Percentiles rank a stretch among this genome's conserved stretches.
Evolutionary conservation across 2,113 vertebrate genomes (phyloP).

Genomic region (Tamias sibiricus): DNA sequence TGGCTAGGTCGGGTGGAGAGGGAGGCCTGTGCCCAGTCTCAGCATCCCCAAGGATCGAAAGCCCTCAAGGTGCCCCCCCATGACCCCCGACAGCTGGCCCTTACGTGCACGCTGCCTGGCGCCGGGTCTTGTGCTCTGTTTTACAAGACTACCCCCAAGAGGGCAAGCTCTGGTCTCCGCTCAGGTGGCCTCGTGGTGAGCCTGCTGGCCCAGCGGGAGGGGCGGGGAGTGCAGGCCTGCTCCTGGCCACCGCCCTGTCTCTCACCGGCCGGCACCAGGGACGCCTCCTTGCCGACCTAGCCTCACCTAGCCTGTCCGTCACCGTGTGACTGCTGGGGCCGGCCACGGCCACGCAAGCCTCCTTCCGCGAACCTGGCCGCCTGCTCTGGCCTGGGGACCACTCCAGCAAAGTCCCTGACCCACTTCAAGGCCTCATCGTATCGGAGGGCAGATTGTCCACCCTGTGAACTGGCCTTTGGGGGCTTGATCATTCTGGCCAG

Average conservation of each 20-base stretch:
- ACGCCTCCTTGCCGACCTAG: not conserved
- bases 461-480: not conserved
- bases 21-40: not conserved
- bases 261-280: not conserved
- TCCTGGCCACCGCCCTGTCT: not conserved
- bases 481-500: not conserved
- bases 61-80: not conserved
- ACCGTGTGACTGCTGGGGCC: fast-evolving
- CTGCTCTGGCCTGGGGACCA: not conserved
- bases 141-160: not conserved
- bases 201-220: too few relatives aligned
- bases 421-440: fast-evolving
- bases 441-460: not conserved
- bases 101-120: not conserved
- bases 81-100: not conserved
- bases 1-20: not conserved
- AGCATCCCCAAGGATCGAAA: not conserved
- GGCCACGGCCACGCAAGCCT: fast-evolving
- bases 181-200: not conserved
- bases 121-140: not conserved
- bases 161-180: not conserved
- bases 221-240: not conserved
- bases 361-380: not conserved
- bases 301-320: too few relatives aligned
- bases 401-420: fast-evolving